Base-by-base conservation (phyloP, 2,113 vertebrate genomes). In the Nicator chloris region DNA sequence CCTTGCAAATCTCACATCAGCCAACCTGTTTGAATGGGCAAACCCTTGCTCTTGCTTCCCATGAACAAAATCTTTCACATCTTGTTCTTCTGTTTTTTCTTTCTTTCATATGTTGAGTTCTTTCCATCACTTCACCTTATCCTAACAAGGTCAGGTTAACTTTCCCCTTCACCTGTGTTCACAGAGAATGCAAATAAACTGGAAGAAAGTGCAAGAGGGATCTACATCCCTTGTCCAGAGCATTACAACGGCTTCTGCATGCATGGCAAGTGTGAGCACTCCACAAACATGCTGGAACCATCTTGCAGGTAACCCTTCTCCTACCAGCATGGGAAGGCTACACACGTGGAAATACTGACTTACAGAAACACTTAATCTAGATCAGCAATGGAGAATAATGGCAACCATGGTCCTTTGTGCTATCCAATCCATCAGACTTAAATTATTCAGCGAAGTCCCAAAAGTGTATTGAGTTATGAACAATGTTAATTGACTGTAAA, bases 181-280 rank as follows among this genome's bases (percentile, higher is more conserved):
- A 73, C 97, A 98, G 99, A 99, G 95, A 99, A 99, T 91, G 98
- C 98, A 69, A 99, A 99, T 86, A 98, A 98, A 73, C 97, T 98
- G 91, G 98, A 99, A 88, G 99, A 99, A 96, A 98, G 98, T 89
- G 98, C 98, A 70, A 98, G 98, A 82, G 98, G 98, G 80, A 98
- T 99, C 86, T 99, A 98, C 97, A 99, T 99, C 90, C 99, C 99
- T 71, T 99, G 99, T 98, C 99, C 99, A 77, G 99, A 99, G 82
- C 98, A 98, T 91, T 99, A 98, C 98, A 99, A 99, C 42, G 99
- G 99, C 96, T 99, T 99, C 98, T 99, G 99, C 92, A 98, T 99
- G 97, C 99, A 99, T 7, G 99, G 99, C 93, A 99, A 99, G 96
- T 99, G 99, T 76, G 99, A 99, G 96, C 99, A 99, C 95, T 98